phyloP scores from a whole-genome alignment of 2,113 vertebrate species.

The Loxodonta africana region DNA sequence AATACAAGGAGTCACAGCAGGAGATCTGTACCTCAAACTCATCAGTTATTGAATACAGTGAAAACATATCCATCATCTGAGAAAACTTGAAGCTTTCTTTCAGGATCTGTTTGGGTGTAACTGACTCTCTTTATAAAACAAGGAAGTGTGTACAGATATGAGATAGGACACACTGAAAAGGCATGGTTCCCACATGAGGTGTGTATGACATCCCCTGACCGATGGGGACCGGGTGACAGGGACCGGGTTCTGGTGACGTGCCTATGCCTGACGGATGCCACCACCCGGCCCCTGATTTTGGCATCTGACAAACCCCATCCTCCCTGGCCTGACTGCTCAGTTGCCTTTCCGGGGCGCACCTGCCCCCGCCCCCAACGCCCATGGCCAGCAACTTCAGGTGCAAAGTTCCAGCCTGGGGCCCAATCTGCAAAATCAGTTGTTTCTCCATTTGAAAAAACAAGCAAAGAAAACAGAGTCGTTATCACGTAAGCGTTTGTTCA shows the following conservation, averaged over 20 bases:
- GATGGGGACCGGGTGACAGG: background rate
- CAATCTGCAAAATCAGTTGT: slow-evolving; percentile 54
- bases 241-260: slow-evolving; percentile 47
- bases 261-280: slow-evolving; percentile 60
- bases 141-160: slow-evolving; percentile 72
- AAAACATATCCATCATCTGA: slow-evolving; percentile 86
- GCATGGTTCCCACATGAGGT: slow-evolving; percentile 50
- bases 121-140: slow-evolving; percentile 54
- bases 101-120: slow-evolving; percentile 83
- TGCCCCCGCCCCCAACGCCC: background rate
- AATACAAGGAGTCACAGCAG: slow-evolving; percentile 72
- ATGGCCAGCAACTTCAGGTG: slow-evolving; percentile 62
- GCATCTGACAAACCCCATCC: slow-evolving; percentile 63
- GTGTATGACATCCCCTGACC: background rate
- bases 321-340: slow-evolving; percentile 47
- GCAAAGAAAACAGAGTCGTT: slow-evolving; percentile 81
- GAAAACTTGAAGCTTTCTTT: slow-evolving; percentile 85
- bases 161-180: slow-evolving; percentile 66
- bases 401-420: slow-evolving; percentile 72
- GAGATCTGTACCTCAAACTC: slow-evolving; percentile 76
- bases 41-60: slow-evolving; percentile 79
- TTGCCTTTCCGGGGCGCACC: background rate
- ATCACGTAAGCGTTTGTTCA: slow-evolving; percentile 87
- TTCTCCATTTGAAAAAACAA: slow-evolving; percentile 76
- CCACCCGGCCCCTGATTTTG: slow-evolving; percentile 50